Evolutionary conservation across 2,888 invertebrate genomes (phyloP), one percentile per base, ranked within the genome.

Genomic region (Trisateles emortualis): DNA sequence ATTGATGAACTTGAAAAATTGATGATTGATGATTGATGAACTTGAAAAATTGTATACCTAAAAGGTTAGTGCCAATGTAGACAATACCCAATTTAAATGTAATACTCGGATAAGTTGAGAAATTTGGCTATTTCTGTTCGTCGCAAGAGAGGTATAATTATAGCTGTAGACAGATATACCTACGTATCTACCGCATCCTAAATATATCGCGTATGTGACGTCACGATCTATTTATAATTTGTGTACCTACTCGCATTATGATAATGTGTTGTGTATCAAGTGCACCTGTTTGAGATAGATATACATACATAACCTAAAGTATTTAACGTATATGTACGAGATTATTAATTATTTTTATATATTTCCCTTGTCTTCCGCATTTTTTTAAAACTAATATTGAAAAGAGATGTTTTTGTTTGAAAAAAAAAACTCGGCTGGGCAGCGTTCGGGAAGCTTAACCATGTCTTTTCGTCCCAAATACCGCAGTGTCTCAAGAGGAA

Each of bases 61-160:
- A 44, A 39, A 47, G 38, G 40, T 52, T 40, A 26, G 11, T 13
- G 6, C 9, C 10, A 13, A 58, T 36, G 45, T 42, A 52, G 56
- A 56, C 61, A 59, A 67, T 70, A 33, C 19, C 16, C 24, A 35
- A 36, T 49, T 59, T 60, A 55, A 48, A 32, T 62, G 48, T 56
- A 48, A 47, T 51, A 60, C 64, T 64, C 57, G 46, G 54, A 63
- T 65, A 49, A 62, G 54, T 59, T 59, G 64, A 70, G 69, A 68
- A 63, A 73, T 72, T 72, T 62, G 68, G 58, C 74, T 85, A 86
- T 84, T 86, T 84, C 72, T 71, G 76, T 64, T 52, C 79, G 78
- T 78, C 80, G 79, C 79, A 78, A 76, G 82, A 78, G 74, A 75
- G 78, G n/a, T 83, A 80, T 83, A 81, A 81, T 81, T 85, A 81